Evolutionary conservation across 2,113 vertebrate species (phyloP), one percentile per base, ranked within the genome.

Genomic region (Festucalex cinctus): DNA sequence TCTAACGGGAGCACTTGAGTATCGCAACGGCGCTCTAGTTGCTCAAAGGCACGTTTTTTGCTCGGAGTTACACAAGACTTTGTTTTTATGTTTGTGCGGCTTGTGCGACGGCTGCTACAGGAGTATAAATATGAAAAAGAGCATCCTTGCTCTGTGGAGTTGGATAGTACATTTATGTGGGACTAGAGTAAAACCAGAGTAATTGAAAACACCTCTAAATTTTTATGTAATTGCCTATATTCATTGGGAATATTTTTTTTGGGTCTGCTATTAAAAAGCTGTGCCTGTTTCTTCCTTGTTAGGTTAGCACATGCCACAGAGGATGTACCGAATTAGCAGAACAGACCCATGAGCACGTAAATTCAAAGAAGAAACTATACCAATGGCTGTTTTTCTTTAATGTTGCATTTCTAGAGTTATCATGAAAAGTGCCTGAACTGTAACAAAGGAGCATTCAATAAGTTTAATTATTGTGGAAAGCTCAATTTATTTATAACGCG

Each of bases 271-370:
- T 22, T 24, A 53, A n/a, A 35, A 59, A 39, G 9, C 49, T 66
- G 68, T 12, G 36, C 74, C 0, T 65, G 36, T 22, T 74, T 80
- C 63, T 51, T 73, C 61, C 39, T 41, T 41, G 3, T 73, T 28
- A 89, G 86, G 83, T 87, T 73, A 87, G 69, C 44, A 57, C 71
- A 70, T 68, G 68, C 75, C 80, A 68, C 35, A 22, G 9, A 2
- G 67, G 36, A 26, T 43, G 26, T 65, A 74, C 35, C 19, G 24
- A 48, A 60, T 69, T 63, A 56, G 75, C 66, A 65, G 73, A 72
- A 3, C 68, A 59, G 44, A 76, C 74, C 0, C 54, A 77, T 37
- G 65, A 85, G 54, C 88, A 89, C 85, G 89, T 90, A 87, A 90
- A 81, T 85, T 73, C 75, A 71, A 73, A 19, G 32, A 0, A 24